Evolutionary conservation across 2,888 invertebrate species (phyloP).

Genomic region (Amblyteles armatorius): DNA sequence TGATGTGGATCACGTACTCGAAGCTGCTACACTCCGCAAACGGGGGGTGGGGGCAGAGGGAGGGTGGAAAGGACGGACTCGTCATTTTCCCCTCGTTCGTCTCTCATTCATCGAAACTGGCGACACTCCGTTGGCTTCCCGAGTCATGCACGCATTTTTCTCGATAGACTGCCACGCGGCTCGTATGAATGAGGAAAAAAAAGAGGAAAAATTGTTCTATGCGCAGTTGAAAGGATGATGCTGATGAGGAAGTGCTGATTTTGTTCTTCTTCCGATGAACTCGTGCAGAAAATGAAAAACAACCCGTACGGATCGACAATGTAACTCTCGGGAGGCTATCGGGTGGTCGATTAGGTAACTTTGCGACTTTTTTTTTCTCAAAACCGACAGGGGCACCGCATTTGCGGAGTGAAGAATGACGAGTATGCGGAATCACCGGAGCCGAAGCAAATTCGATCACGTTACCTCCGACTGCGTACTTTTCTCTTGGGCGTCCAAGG

Average conservation of each 20-base stretch:
- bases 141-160: not conserved
- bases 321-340: not conserved
- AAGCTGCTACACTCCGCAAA: slow-evolving; percentile 35
- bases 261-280: not conserved
- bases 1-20: slow-evolving; percentile 60
- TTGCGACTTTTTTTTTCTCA: not conserved
- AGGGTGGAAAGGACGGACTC: not conserved
- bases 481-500: slow-evolving; percentile 14
- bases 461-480: slow-evolving; percentile 38
- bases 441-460: slow-evolving; percentile 46
- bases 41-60: not conserved
- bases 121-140: slow-evolving; percentile 1
- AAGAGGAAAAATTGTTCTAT: not conserved
- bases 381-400: slow-evolving; percentile 1
- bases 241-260: not conserved
- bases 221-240: not conserved
- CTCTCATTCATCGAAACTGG: slow-evolving; percentile 44
- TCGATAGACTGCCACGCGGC: slow-evolving; percentile 8
- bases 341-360: not conserved
- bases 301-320: not conserved
- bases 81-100: slow-evolving; percentile 39
- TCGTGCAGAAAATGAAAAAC: not conserved
- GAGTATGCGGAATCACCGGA: slow-evolving; percentile 37
- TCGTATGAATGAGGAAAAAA: not conserved
- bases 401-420: slow-evolving; percentile 27